Conservation (phyloP, 2,113 vertebrate species). For the Cricetomys ansorgei region DNA sequence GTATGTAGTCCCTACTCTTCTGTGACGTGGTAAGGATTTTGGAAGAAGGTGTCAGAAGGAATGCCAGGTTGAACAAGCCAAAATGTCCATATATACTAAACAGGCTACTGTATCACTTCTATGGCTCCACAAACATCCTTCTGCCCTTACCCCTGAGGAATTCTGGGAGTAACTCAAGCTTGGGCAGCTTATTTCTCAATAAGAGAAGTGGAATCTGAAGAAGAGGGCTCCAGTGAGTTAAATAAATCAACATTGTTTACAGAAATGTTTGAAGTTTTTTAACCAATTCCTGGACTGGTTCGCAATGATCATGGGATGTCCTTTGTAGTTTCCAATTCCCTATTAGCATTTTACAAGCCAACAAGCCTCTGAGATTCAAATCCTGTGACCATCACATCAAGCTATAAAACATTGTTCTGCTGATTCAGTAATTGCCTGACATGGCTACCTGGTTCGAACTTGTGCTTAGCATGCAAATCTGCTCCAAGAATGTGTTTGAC, state of each 20-base stretch:
- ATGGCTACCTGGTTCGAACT: constrained; percentile 67
- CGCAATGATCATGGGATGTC: constrained; percentile 49
- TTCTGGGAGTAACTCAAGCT: background rate
- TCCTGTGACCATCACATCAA: constrained; percentile 58
- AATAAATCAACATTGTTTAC: constrained; percentile 59
- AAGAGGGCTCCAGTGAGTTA: background rate
- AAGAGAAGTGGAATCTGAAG: background rate
- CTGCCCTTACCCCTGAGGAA: background rate
- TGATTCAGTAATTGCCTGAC: constrained; percentile 65
- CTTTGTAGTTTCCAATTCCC: constrained; percentile 60
- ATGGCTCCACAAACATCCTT: background rate
- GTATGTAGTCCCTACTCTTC: background rate
- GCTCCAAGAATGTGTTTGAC: constrained; percentile 68
- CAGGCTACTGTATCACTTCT: background rate
- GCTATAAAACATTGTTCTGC: constrained; percentile 67
- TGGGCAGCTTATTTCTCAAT: background rate
- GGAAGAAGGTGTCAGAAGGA: background rate
- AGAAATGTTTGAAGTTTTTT: constrained; percentile 27
- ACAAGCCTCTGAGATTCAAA: constrained; percentile 63
- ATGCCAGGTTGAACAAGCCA: background rate
- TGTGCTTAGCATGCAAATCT: constrained; percentile 75
- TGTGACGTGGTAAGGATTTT: background rate
- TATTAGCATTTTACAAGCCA: constrained; percentile 64
- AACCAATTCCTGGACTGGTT: constrained; percentile 44
- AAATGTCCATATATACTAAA: background rate